Conservation (phyloP, 2,797 vertebrate species). For the Hydrophis major region DNA sequence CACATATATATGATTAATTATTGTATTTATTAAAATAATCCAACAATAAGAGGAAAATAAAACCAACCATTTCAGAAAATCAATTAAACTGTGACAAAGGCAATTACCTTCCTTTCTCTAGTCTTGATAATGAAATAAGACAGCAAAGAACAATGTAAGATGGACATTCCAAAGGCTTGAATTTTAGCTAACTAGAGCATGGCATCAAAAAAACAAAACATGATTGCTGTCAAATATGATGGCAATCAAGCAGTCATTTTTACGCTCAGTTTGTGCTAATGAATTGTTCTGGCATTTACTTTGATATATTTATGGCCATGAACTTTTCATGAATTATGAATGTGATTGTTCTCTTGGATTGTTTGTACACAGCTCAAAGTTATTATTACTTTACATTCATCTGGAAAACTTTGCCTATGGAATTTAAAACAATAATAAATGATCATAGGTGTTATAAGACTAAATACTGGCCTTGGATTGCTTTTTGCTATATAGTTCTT, state of each 20-base stretch:
- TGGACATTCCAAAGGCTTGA: conserved; percentile 9
- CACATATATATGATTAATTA: neutral
- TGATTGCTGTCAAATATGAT: neutral
- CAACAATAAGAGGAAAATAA: conserved; percentile 28
- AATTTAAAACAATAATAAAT: neutral
- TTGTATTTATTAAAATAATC: neutral
- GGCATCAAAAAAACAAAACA: conserved; percentile 1
- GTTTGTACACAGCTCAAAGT: conserved; percentile 32
- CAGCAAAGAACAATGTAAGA: conserved; percentile 25
- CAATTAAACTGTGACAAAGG: conserved; percentile 18
- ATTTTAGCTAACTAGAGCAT: conserved; percentile 27
- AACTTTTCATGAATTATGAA: conserved; percentile 29
- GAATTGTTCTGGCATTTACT: conserved; percentile 27
- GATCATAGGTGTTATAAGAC: neutral
- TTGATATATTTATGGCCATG: neutral
- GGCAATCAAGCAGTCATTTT: conserved; percentile 13
- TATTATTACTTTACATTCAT: conserved; percentile 13
- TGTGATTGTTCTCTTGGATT: conserved; percentile 19
- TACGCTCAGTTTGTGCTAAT: conserved; percentile 31
- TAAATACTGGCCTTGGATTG: neutral
- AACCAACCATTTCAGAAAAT: conserved; percentile 13
- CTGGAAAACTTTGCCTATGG: conserved; percentile 13
- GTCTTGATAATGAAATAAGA: conserved; percentile 32
- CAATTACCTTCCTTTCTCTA: conserved; percentile 19
- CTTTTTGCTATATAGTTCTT: neutral